Evolutionary conservation across 1,140 invertebrate genomes (phyloP).

Genomic region (Helicoverpa armigera): DNA sequence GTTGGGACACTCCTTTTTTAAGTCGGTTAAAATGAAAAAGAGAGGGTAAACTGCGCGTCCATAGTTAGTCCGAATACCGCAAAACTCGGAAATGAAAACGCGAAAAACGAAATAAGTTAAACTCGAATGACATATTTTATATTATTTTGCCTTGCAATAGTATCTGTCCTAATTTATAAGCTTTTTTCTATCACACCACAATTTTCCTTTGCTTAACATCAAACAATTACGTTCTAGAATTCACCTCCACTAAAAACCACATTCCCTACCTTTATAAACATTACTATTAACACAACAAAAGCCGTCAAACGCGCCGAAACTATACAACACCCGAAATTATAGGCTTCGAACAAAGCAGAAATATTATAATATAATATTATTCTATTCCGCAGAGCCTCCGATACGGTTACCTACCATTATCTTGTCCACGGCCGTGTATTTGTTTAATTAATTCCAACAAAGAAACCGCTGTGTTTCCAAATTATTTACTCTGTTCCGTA

Average conservation of each 20-base stretch:
- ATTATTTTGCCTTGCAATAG: too few relatives aligned
- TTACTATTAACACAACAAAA: background rate
- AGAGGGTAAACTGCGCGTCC: too few relatives aligned
- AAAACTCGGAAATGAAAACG: too few relatives aligned
- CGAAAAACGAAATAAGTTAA: too few relatives aligned
- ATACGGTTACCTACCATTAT: conserved; percentile 31
- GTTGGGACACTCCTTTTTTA: too few relatives aligned
- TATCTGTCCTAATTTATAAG: too few relatives aligned
- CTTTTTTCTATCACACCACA: too few relatives aligned
- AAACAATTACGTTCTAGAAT: too few relatives aligned
- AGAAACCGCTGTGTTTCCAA: conserved; percentile 52
- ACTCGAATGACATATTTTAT: too few relatives aligned
- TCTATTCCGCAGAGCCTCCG: background rate
- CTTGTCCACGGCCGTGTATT: conserved; percentile 44
- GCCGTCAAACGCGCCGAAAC: conserved; percentile 27
- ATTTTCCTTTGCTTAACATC: too few relatives aligned
- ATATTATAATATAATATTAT: conserved; percentile 21
- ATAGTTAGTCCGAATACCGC: too few relatives aligned
- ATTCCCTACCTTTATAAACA: background rate
- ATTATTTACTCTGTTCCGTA: conserved; percentile 48
- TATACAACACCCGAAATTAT: conserved; percentile 29
- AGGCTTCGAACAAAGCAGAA: conserved; percentile 7
- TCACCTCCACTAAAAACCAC: background rate
- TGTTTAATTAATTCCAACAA: conserved; percentile 51
- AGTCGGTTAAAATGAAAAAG: too few relatives aligned